Percentiles rank a stretch among this genome's conserved stretches.
Evolutionary conservation across 2,113 vertebrate species (phyloP).

Genomic region (Plecotus auritus): DNA sequence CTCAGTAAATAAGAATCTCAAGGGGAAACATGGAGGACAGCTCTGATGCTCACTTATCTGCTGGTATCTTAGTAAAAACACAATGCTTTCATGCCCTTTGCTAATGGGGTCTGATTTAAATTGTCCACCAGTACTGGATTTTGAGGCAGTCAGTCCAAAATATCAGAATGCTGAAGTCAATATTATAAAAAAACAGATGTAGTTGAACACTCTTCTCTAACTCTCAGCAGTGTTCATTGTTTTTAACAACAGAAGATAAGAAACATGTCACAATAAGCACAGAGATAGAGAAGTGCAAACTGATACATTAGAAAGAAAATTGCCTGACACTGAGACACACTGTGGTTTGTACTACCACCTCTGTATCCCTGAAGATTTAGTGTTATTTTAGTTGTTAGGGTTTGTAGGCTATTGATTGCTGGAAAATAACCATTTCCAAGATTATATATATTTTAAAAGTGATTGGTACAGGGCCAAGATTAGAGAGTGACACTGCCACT

Average conservation of each 20-base stretch:
- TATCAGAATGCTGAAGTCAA: not conserved
- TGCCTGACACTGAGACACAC: fast-evolving
- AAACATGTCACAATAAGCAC: not conserved
- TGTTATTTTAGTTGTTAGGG: not conserved
- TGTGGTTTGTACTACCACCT: not conserved
- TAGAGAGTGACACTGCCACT: not conserved
- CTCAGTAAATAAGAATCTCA: not conserved
- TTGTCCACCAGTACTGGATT: not conserved
- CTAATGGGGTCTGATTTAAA: not conserved
- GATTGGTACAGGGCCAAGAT: not conserved
- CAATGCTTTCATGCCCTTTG: not conserved
- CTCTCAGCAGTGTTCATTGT: not conserved
- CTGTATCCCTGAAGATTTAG: not conserved
- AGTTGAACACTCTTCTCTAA: not conserved
- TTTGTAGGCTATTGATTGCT: not conserved
- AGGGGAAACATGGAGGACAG: not conserved
- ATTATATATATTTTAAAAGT: not conserved
- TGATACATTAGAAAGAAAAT: not conserved
- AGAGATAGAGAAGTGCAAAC: not conserved
- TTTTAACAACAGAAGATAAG: not conserved
- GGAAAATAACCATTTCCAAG: conserved; percentile 12
- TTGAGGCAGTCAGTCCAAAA: not conserved
- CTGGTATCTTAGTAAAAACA: not conserved
- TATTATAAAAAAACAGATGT: not conserved
- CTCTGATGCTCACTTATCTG: not conserved